These are phyloP conservation scores for Ectropis crepuscularia DNA, from an alignment of 2,888 invertebrate species.

Conservation along the genomic window DNA sequence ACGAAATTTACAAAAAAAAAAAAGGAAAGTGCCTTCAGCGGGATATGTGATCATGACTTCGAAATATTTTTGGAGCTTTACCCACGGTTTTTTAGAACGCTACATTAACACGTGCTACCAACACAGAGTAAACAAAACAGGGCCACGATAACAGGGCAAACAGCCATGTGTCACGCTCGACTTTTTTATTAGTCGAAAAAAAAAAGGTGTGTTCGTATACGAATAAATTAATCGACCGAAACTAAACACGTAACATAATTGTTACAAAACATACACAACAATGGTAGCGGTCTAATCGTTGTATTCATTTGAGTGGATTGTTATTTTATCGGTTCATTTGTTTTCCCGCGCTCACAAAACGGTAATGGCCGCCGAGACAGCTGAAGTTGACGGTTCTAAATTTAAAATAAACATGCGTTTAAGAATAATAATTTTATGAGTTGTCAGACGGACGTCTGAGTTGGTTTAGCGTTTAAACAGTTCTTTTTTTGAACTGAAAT, in stretches of 20 bases:
- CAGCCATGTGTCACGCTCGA: conserved; percentile 58
- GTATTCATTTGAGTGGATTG: conserved; percentile 20
- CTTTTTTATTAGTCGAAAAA: conserved; percentile 52
- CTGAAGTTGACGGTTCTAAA: conserved; percentile 78
- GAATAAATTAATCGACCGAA: conserved; percentile 69
- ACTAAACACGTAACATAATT: conserved; percentile 68
- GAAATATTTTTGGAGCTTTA: conserved; percentile 49
- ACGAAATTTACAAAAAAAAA: conserved; percentile 46
- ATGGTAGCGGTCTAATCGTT: conserved; percentile 61
- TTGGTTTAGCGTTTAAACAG: conserved; percentile 44
- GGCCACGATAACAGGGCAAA: conserved; percentile 44
- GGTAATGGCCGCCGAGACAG: conserved; percentile 73
- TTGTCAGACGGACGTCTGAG: conserved; percentile 49
- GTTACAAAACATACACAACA: conserved; percentile 56
- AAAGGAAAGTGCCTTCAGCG: conserved; percentile 36
- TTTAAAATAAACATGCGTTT: conserved; percentile 73
- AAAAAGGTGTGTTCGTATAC: conserved; percentile 44
- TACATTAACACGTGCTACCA: conserved; percentile 71
- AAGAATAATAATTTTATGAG: conserved; percentile 63
- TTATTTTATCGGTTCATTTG: conserved; percentile 44
- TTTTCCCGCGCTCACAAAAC: conserved; percentile 56
- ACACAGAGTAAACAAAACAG: conserved; percentile 56
- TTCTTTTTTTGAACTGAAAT: conserved; percentile 36
- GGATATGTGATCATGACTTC: conserved; percentile 55
- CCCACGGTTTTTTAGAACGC: conserved; percentile 51